Conservation (phyloP, 2,797 vertebrate species). For the Oreochromis grahami region DNA sequence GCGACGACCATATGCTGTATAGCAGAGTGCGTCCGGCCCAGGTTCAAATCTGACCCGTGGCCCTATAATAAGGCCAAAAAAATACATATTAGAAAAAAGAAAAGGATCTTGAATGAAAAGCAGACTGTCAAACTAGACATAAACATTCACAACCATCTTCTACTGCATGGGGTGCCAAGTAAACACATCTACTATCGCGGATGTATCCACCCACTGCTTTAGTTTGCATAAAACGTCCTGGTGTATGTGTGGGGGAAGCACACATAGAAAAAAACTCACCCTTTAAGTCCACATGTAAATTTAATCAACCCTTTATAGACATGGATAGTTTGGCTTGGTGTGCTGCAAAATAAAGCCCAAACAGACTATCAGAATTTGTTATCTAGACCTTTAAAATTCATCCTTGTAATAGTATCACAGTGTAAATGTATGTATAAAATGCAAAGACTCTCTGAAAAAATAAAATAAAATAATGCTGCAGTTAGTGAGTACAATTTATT, state of each 20-base stretch:
- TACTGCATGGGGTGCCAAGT: background rate
- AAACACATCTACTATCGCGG: background rate
- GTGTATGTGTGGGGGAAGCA: background rate
- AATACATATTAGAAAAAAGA: background rate
- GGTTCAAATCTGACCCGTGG: background rate
- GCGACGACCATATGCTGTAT: accelerated
- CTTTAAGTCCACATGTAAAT: too few relatives aligned
- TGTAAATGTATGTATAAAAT: background rate
- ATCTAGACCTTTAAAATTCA: background rate
- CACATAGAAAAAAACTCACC: background rate
- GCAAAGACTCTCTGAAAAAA: background rate
- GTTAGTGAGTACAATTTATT: background rate
- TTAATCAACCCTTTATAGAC: background rate
- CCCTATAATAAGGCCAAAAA: background rate
- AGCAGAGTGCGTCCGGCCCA: background rate
- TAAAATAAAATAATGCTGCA: background rate
- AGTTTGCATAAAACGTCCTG: background rate
- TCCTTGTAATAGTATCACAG: background rate
- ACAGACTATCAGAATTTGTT: background rate
- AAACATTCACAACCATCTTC: background rate
- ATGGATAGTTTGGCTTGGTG: background rate
- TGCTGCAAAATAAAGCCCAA: background rate
- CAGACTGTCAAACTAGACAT: background rate
- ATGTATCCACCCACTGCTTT: background rate
- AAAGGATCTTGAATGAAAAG: background rate